Conservation (phyloP, 2,888 invertebrate genomes). For the Thecocarcelia acutangulata region DNA sequence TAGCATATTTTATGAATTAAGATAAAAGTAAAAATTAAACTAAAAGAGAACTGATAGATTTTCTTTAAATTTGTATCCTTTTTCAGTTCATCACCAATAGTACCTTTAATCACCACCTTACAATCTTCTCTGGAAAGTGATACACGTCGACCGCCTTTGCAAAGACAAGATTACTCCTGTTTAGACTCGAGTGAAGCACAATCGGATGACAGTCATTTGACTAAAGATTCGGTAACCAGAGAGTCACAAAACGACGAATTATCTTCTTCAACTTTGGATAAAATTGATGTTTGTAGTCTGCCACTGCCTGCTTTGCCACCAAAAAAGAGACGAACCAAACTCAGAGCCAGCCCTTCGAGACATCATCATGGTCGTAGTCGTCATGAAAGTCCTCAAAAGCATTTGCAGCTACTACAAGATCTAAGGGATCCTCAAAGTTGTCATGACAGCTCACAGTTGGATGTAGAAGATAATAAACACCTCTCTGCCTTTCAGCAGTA, state of each 20-base stretch:
- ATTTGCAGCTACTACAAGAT: constrained; percentile 53
- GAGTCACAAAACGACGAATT: constrained; percentile 80
- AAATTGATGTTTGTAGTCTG: constrained; percentile 80
- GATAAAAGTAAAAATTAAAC: neutral
- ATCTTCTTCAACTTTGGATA: constrained; percentile 78
- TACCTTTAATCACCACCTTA: constrained; percentile 62
- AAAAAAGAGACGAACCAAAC: constrained; percentile 78
- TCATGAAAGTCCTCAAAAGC: constrained; percentile 57
- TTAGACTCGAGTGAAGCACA: constrained; percentile 80
- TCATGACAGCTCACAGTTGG: constrained; percentile 36
- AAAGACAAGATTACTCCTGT: constrained; percentile 76
- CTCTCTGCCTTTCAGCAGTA: constrained; percentile 76
- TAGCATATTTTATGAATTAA: no score
- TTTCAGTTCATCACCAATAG: constrained; percentile 56
- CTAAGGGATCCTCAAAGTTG: constrained; percentile 55
- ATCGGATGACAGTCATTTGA: constrained; percentile 79
- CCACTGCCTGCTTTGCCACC: constrained; percentile 80
- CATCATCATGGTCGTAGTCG: constrained; percentile 67
- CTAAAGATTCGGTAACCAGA: constrained; percentile 77
- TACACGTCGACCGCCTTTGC: constrained; percentile 70
- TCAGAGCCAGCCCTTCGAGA: constrained; percentile 76
- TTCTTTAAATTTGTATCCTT: constrained; percentile 13
- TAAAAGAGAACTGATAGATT: no score
- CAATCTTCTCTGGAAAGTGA: constrained; percentile 61
- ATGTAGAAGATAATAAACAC: constrained; percentile 58